Evolutionary conservation across 2,888 invertebrate genomes (phyloP), one percentile per base, ranked within the genome.

Genomic region (Bruchidius siliquastri): DNA sequence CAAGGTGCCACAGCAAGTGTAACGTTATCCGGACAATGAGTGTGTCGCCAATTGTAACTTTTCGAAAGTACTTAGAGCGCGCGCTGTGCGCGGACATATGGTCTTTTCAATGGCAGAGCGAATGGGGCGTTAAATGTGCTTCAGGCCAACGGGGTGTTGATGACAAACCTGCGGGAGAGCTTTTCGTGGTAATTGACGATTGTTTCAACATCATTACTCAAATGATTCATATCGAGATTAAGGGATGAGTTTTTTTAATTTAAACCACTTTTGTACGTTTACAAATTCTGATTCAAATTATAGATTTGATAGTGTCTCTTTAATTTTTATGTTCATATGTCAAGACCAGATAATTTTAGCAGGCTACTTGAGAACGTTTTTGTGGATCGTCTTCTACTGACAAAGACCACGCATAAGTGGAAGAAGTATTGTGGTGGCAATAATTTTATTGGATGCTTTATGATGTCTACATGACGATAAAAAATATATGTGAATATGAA

Each of bases 1-100:
- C 81, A 83, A 83, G 83, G 83, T 83, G 83, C 78, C 78, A 49
- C 70, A 73, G 71, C 79, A 79, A 78, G 79, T 79, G 79, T 73
- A 72, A 73, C 72, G 66, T 74, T 76, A 76, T 75, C 71, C 74
- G 22, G 67, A 68, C 71, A 30, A 66, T 69, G 72, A 71, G 68
- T 69, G 72, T 74, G 72, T 68, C 68, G 74, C 74, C 49, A 49
- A 49, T 49, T 13, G 49, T 49, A 49, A 49, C 49, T 49, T 49
- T 49, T 49, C 49, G 49, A 49, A 49, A 49, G 49, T 13, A 49
- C 49, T 49, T 49, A 49, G 49, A 49, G 49, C 18, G 49, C 49
- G 49, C 30, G 4, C 49, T 49, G 1, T 49, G 49, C 49, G 49
- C 49, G 49, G 49, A 49, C 49, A 49, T 49, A 49, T 49, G 49